Base-by-base conservation (phyloP, 2,113 vertebrate genomes). In the Herpailurus yagouaroundi region DNA sequence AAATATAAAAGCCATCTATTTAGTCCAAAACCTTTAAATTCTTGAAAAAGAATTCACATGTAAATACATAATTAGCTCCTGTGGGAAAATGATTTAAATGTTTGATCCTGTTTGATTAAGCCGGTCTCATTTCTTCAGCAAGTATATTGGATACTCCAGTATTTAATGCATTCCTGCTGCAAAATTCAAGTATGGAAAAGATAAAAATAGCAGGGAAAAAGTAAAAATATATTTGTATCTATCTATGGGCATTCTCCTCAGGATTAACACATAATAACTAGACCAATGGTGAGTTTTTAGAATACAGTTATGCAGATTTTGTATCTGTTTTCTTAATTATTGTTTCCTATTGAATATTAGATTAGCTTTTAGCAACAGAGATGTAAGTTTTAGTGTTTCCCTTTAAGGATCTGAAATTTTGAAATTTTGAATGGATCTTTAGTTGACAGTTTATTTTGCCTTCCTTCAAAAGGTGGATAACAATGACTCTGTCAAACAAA, bases 141-240 rank as follows among this genome's bases (percentile, higher is more conserved):
- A 18, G 13, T 76, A 73, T 69, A 71, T 50, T 45, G 31, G 36
- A 55, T 79, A 57, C 29, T 16, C 48, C 85, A 83, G 27, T 71
- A 73, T 36, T 64, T 3, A 21, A 45, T 60, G 25, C 7, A 94
- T 74, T 92, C 23, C 9, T 69, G n/a, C 57, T 81, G 4, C 48
- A 92, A 92, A 96, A 94, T 68, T 85, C 73, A 85, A 87, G 19
- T 25, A 68, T 29, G 41, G 21, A 74, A 74, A 92, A 96, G 85
- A 41, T 36, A 84, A 95, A 81, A 69, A 81, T 80, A 74, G 57
- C 21, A 60, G 21, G 57, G 16, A 74, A 74, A 92, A 96, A 89
- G 50, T 36, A 84, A 95, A 80, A 69, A 81, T 85, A 74, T 3
- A 86, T 79, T 77, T 68, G 3, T 60, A 29, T 66, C 18, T 74